These are phyloP conservation scores for Micronycteris hirsuta DNA, from an alignment of 2,113 vertebrate species.

Conservation along the genomic window DNA sequence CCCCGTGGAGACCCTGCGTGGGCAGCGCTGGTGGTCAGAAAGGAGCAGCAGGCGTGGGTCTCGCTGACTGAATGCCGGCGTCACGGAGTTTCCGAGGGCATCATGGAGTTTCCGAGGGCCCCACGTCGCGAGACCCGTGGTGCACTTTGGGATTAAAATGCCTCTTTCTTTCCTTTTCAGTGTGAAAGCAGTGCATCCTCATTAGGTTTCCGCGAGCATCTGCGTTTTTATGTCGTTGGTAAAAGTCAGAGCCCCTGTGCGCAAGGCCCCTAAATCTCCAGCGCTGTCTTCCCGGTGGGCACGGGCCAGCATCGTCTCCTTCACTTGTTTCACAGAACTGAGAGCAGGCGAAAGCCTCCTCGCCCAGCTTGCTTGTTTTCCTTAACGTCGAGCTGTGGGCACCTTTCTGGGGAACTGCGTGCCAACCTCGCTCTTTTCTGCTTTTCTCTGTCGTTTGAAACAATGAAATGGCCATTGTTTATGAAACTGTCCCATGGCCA, in stretches of 20 bases:
- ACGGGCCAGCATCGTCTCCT: not conserved
- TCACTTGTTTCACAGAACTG: not conserved
- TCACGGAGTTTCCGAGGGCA: not conserved
- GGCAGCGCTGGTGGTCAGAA: not conserved
- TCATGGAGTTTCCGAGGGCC: not conserved
- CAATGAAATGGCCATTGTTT: not conserved
- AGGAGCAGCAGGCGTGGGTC: rapidly evolving
- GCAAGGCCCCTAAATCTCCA: not conserved
- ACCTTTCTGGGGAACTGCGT: rapidly evolving
- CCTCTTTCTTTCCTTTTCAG: not conserved
- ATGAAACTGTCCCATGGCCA: not conserved
- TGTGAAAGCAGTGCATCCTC: not conserved
- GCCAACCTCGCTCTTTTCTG: no score
- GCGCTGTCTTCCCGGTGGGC: not conserved
- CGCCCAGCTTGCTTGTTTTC: not conserved
- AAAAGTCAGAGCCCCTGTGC: not conserved
- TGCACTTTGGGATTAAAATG: not conserved
- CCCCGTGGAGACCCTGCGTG: not conserved
- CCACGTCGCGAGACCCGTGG: not conserved
- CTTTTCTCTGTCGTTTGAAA: not conserved
- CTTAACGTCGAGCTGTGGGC: no score
- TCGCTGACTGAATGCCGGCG: not conserved
- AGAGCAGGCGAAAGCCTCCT: not conserved
- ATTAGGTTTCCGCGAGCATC: not conserved
- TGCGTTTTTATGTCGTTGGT: not conserved